Evolutionary conservation across 2,888 invertebrate species (phyloP).

Genomic region (Ptychoptera albimana): DNA sequence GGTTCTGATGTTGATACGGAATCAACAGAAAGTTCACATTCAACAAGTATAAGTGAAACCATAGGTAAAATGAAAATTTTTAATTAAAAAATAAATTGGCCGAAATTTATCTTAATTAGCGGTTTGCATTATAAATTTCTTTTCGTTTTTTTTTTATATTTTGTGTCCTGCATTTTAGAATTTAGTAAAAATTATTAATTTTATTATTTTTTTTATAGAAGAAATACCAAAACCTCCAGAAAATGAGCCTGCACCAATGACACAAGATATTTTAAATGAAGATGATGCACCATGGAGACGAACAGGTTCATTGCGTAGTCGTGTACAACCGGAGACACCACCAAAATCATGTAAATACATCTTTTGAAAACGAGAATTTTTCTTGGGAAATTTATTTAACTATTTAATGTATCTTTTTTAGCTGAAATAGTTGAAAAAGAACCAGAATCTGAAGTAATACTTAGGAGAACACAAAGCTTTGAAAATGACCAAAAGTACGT

Average conservation of each 20-base stretch:
- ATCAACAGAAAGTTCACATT: constrained; percentile 31
- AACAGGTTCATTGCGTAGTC: constrained; percentile 38
- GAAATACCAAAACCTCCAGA: not conserved
- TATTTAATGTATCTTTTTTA: constrained; percentile 13
- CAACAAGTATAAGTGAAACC: constrained; percentile 25
- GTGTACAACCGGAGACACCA: constrained; percentile 35
- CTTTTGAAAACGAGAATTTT: constrained; percentile 19
- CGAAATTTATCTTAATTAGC: constrained; percentile 1
- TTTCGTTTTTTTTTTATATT: too few species aligned
- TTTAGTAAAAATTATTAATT: too few species aligned
- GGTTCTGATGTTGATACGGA: constrained; percentile 35
- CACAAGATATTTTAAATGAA: constrained; percentile 35
- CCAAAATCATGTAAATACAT: constrained; percentile 35
- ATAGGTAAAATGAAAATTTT: constrained; percentile 16
- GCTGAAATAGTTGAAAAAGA: constrained; percentile 41
- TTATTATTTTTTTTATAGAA: constrained; percentile 1
- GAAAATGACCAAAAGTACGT: constrained; percentile 81
- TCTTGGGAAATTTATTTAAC: not conserved
- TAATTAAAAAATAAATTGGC: not conserved
- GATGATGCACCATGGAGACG: constrained; percentile 50
- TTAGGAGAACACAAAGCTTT: constrained; percentile 73
- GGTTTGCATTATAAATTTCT: too few species aligned
- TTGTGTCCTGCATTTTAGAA: not conserved
- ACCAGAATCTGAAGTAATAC: constrained; percentile 41
- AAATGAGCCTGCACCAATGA: constrained; percentile 19